Conservation (phyloP, 2,888 invertebrate genomes). For the Mechanitis messenoides region DNA sequence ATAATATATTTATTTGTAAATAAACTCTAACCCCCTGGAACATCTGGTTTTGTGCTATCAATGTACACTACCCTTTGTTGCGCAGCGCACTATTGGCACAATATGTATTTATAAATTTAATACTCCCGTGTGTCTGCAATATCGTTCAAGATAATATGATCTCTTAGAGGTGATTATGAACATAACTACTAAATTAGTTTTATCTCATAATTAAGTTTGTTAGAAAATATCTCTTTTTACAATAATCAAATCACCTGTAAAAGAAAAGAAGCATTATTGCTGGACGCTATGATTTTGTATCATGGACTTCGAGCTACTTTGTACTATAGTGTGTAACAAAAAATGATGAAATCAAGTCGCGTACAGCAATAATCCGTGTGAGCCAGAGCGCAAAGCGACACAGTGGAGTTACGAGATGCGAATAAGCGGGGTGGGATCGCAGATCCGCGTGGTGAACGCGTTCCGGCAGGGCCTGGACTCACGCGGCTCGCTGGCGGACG, state of each 20-base stretch:
- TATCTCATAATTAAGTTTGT: too few species aligned
- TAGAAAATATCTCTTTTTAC: too few species aligned
- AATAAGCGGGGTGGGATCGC: conserved; percentile 57
- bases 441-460: conserved; percentile 99
- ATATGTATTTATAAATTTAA: conserved; percentile 13
- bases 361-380: conserved; percentile 16
- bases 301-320: background rate
- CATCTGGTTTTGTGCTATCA: conserved; percentile 11
- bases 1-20: conserved; percentile 4
- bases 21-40: conserved; percentile 9
- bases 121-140: conserved; percentile 16
- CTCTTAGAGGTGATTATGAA: conserved; percentile 14
- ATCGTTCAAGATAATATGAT: background rate
- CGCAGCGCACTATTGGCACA: conserved; percentile 24
- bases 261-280: conserved; percentile 14
- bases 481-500: conserved; percentile 94
- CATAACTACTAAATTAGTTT: background rate
- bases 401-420: conserved; percentile 29
- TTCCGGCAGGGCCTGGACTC: conserved; percentile 99
- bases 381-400: conserved; percentile 21
- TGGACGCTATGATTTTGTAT: conserved; percentile 8
- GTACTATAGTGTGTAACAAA: background rate
- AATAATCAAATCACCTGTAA: conserved; percentile 8
- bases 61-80: conserved; percentile 13
- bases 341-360: conserved; percentile 10